These are phyloP conservation scores for Hemicentrotus pulcherrimus DNA, from an alignment of 35 echinoderm and acorn worm species.

Conservation along the genomic window DNA sequence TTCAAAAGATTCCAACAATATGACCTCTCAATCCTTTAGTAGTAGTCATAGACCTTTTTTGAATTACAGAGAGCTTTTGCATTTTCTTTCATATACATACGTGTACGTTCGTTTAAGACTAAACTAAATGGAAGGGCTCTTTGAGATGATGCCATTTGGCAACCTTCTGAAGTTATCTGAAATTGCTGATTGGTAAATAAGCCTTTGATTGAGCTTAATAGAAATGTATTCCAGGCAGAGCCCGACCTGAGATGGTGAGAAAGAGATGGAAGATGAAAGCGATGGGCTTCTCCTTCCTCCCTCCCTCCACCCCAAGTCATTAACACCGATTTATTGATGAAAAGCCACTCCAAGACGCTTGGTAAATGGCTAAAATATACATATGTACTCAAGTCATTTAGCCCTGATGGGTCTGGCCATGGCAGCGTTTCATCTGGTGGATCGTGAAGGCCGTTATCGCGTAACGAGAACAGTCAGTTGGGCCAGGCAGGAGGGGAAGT, in stretches of 20 bases:
- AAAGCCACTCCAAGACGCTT: constrained; percentile 15
- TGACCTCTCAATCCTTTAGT: neutral
- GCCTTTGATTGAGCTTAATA: neutral
- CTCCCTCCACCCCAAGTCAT: neutral
- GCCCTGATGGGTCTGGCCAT: neutral
- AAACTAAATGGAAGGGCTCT: neutral
- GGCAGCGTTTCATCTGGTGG: neutral
- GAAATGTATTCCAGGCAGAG: neutral
- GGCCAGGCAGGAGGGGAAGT: neutral
- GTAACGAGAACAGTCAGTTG: neutral
- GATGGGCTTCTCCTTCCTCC: neutral
- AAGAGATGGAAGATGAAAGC: neutral
- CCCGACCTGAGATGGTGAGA: neutral
- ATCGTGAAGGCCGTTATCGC: neutral
- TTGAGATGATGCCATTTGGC: neutral
- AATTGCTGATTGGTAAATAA: neutral
- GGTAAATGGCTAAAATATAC: constrained; percentile 19
- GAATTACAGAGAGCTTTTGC: neutral
- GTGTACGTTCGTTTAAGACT: neutral
- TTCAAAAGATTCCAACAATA: neutral
- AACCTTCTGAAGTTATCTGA: constrained; percentile 18
- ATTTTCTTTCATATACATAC: neutral
- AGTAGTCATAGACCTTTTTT: neutral
- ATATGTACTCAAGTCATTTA: constrained; percentile 19
- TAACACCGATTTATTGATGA: constrained; percentile 19